These are phyloP conservation scores for Seladonia tumulorum DNA, from an alignment of 2,888 invertebrate species.

Conservation along the genomic window DNA sequence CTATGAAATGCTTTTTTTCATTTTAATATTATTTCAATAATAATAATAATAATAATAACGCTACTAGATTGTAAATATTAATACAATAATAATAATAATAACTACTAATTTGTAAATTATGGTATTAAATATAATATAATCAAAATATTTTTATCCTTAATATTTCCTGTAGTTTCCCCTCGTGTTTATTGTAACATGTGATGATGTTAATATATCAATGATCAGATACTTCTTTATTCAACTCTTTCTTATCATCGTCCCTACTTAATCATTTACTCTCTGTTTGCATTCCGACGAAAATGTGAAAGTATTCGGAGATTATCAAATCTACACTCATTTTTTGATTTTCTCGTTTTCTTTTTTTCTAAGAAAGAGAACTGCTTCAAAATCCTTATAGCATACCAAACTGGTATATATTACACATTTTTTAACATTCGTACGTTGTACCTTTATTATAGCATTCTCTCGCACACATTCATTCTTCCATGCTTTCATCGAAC, in stretches of 20 bases:
- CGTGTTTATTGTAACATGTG: constrained; percentile 61
- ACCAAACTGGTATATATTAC: constrained; percentile 69
- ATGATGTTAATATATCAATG: constrained; percentile 58
- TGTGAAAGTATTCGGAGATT: constrained; percentile 73
- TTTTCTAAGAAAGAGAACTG: constrained; percentile 47
- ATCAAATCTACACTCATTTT: constrained; percentile 32
- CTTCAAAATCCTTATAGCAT: constrained; percentile 72
- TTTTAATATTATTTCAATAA: constrained; percentile 78
- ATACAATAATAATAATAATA: constrained; percentile 77
- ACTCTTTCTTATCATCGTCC: constrained; percentile 43
- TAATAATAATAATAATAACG: constrained; percentile 80
- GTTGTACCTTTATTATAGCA: constrained; percentile 38
- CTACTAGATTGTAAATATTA: constrained; percentile 80
- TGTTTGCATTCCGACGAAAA: constrained; percentile 68
- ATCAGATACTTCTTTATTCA: constrained; percentile 47
- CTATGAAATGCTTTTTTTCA: constrained; percentile 76
- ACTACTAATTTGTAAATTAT: constrained; percentile 81
- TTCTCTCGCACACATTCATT: constrained; percentile 62
- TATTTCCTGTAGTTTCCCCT: constrained; percentile 69
- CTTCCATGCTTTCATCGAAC: constrained; percentile 63
- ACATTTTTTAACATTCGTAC: constrained; percentile 50
- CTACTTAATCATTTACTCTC: constrained; percentile 54
- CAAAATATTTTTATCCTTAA: constrained; percentile 81
- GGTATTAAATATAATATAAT: constrained; percentile 80
- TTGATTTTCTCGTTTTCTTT: constrained; percentile 48